Evolutionary conservation across 2,888 invertebrate species (phyloP), one percentile per base, ranked within the genome.

Genomic region (Helicoverpa assulta): DNA sequence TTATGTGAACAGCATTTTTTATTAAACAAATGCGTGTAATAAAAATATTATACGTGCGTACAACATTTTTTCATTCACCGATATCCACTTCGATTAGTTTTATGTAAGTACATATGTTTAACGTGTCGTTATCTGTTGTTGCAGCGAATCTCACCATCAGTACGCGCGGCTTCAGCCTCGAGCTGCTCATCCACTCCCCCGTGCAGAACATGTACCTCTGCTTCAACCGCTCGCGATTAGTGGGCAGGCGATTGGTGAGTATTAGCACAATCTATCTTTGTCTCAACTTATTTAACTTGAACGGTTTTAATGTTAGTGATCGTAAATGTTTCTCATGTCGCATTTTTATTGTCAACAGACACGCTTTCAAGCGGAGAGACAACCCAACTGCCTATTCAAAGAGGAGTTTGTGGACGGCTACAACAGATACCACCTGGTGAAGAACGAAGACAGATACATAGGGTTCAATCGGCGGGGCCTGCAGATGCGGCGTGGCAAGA

Each of bases 221-320:
- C 96, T 97, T 97, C 97, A 97, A 97, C 92, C 96, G 96, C 85
- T 97, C 97, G 95, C 97, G 96, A 92, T 96, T 97, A 89, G 96
- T 97, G 85, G 97, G 97, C 95, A 96, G 97, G 96, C 97, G 97
- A 93, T 96, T 96, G 93, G 96, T 96, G 73, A 94, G 94, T 84
- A 71, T 40, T 47, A 16, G 53, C 43, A 29, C 16, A 61, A 18
- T 52, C 33, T 37, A 14, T n/a, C 3, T 2, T 40, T 40, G 14
- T 29, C 8, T 8, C 37, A 0, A 8, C 10, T 33, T 6, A 10
- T 33, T 33, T 7, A 33, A 33, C 10, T 33, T 2, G 33, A 33
- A 10, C 33, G 33, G 0, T 33, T 33, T 10, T 33, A 33, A 33
- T 33, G 8, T 10, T 14, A 43, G 12, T 14, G 43, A 43, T 14